phyloP scores from a whole-genome alignment of 2,113 vertebrate species.

The Tenrec ecaudatus region DNA sequence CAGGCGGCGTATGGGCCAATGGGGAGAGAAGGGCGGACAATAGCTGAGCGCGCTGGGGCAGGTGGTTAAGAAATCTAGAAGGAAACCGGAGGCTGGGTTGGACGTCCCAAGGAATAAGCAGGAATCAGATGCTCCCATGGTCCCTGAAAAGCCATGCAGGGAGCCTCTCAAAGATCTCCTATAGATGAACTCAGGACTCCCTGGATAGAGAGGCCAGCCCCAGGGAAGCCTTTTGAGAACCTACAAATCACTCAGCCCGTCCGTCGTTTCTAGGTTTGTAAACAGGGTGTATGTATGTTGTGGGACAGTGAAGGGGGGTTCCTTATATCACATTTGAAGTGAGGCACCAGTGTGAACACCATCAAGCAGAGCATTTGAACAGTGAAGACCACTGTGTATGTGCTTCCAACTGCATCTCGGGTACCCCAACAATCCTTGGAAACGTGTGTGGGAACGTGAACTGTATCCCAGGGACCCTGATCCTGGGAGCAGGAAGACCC shows the following conservation, averaged over 20 bases:
- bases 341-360: background rate
- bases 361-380: background rate
- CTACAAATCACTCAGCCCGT: background rate
- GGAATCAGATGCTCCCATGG: background rate
- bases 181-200: background rate
- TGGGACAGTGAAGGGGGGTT: too few relatives aligned
- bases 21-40: background rate
- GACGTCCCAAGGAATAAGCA: background rate
- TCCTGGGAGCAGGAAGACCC: background rate
- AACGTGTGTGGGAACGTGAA: background rate
- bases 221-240: background rate
- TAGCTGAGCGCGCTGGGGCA: background rate
- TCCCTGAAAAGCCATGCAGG: conserved; percentile 1
- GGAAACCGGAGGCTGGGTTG: background rate
- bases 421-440: too few relatives aligned
- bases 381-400: too few relatives aligned
- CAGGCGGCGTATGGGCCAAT: background rate
- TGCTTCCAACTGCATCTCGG: too few relatives aligned
- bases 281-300: background rate
- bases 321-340: background rate
- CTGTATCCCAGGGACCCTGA: too few relatives aligned
- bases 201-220: background rate
- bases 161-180: background rate
- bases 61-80: background rate
- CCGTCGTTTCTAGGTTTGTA: background rate